Conservation (phyloP, 2,888 invertebrate species). For the Flabesymbios commensalis region DNA sequence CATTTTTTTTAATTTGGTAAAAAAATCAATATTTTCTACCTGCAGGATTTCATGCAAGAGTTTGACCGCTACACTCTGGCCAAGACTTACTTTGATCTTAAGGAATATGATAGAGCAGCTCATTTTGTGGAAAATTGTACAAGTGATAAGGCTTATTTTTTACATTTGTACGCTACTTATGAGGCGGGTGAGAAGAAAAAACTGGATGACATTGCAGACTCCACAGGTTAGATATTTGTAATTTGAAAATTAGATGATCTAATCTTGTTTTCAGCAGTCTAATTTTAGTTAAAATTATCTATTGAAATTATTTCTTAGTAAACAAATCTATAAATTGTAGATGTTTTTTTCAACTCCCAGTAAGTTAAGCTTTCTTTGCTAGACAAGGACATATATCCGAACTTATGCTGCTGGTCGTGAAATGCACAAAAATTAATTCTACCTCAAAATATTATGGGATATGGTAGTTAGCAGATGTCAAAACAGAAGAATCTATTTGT, state of each 20-base stretch:
- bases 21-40: slow-evolving; percentile 1
- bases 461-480: too few relatives aligned
- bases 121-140: slow-evolving; percentile 48
- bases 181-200: slow-evolving; percentile 88
- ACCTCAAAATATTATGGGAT: too few relatives aligned
- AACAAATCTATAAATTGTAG: too few relatives aligned
- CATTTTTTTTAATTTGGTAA: not conserved
- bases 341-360: too few relatives aligned
- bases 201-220: slow-evolving; percentile 78
- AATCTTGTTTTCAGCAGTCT: not conserved
- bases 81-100: slow-evolving; percentile 85
- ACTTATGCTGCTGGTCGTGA: too few relatives aligned
- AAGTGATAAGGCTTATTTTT: slow-evolving; percentile 74
- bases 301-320: too few relatives aligned
- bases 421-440: too few relatives aligned
- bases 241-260: not conserved
- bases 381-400: too few relatives aligned
- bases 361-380: too few relatives aligned
- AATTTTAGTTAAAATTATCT: not conserved
- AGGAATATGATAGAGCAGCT: slow-evolving; percentile 78
- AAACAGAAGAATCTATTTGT: too few relatives aligned
- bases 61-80: slow-evolving; percentile 77
- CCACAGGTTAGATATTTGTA: slow-evolving; percentile 65
- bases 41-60: slow-evolving; percentile 60
- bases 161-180: slow-evolving; percentile 84